Evolutionary conservation across 2,113 vertebrate genomes (phyloP).

Genomic region (Lucifuga dentata): DNA sequence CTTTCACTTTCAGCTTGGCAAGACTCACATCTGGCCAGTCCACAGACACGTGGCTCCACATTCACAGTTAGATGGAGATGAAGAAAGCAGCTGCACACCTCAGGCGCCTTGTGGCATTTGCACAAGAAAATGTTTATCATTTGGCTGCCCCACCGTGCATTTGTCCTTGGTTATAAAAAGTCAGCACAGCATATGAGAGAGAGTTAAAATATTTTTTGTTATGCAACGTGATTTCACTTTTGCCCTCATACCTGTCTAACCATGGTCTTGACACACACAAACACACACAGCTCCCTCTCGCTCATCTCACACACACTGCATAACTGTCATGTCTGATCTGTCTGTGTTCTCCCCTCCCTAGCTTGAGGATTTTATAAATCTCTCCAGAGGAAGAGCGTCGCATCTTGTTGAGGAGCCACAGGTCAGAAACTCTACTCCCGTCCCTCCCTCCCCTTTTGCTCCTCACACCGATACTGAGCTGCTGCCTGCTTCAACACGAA

Average conservation of each 20-base stretch:
- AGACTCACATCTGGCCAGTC: conserved; percentile 31
- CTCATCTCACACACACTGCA: conserved; percentile 10
- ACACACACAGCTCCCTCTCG: conserved; percentile 23
- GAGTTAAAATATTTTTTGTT: neutral
- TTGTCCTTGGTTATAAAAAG: conserved; percentile 46
- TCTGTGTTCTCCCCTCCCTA: conserved; percentile 76
- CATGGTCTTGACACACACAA: conserved; percentile 17
- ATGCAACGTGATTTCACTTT: conserved; percentile 20
- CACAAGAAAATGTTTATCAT: conserved; percentile 29
- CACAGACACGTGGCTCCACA: neutral
- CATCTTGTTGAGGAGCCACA: conserved; percentile 81
- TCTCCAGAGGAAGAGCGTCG: conserved; percentile 80
- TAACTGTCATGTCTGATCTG: conserved; percentile 75
- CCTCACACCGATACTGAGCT: conserved; percentile 37
- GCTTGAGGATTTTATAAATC: conserved; percentile 85
- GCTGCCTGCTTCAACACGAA: conserved; percentile 69
- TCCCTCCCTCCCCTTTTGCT: conserved; percentile 24
- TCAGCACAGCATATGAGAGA: neutral
- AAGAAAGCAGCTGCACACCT: neutral
- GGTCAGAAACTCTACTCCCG: conserved; percentile 81
- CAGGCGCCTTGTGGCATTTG: conserved; percentile 1
- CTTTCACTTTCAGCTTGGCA: conserved; percentile 2
- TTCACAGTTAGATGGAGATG: conserved; percentile 12
- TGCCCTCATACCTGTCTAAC: conserved; percentile 30
- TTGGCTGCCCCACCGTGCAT: conserved; percentile 25